These are phyloP conservation scores for Xylota sylvarum DNA, from an alignment of 2,888 invertebrate species.

Conservation along the genomic window DNA sequence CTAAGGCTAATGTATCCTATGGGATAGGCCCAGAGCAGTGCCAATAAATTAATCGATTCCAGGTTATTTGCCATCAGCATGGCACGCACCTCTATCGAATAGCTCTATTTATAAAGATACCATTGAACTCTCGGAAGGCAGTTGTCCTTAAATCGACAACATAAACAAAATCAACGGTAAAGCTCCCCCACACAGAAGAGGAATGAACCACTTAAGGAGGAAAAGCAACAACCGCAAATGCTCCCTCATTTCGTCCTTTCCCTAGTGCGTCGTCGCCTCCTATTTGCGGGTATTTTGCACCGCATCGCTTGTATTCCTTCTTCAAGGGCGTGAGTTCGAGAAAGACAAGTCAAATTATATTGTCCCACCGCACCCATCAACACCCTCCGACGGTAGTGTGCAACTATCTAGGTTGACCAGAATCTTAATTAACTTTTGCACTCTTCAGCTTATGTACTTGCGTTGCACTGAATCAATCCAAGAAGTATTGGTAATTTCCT, in stretches of 20 bases:
- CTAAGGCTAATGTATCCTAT: not conserved
- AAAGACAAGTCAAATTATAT: not conserved
- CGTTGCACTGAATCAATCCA: not conserved
- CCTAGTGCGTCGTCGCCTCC: not conserved
- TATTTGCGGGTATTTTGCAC: not conserved
- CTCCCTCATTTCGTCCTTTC: not conserved
- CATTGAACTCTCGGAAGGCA: not conserved
- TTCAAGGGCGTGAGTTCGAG: conserved; percentile 1
- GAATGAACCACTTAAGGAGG: not conserved
- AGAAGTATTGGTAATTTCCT: not conserved
- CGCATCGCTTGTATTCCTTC: not conserved
- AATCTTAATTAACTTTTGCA: conserved; percentile 38
- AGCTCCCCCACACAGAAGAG: conserved; percentile 3
- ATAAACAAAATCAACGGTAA: conserved; percentile 10
- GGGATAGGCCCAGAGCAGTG: not conserved
- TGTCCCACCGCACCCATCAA: not conserved
- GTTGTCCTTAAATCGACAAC: conserved; percentile 1
- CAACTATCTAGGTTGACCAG: conserved; percentile 20
- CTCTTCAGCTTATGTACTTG: not conserved
- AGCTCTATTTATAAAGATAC: not conserved
- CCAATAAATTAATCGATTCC: conserved; percentile 14
- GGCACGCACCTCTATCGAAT: not conserved
- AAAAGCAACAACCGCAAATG: not conserved
- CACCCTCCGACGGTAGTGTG: not conserved
- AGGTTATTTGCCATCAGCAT: not conserved